phyloP scores from a whole-genome alignment of 2,113 vertebrate species.

The Todiramphus chloris region DNA sequence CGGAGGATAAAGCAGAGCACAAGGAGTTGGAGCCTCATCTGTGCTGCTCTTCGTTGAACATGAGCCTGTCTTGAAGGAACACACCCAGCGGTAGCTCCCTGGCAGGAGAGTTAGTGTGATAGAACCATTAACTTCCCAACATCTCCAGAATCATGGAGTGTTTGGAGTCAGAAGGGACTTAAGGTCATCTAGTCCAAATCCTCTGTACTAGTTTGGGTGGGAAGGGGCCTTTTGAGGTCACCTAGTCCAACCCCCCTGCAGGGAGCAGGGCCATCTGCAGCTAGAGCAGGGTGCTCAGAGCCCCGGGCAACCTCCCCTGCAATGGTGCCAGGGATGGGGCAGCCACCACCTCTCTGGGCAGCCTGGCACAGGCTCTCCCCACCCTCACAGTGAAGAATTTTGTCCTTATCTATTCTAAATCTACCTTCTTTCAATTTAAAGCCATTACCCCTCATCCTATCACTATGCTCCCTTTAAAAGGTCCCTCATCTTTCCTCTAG shows the following conservation, averaged over 20 bases:
- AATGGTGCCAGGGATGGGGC: not conserved
- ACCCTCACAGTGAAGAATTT: not conserved
- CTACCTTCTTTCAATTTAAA: not conserved
- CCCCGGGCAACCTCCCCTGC: not conserved
- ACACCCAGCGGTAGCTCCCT: rapidly evolving
- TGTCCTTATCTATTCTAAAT: not conserved
- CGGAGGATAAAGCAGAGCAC: not conserved
- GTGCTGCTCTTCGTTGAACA: not conserved
- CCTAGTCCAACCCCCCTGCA: not conserved
- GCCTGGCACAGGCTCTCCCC: not conserved
- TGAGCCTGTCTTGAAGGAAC: not conserved
- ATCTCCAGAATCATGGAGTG: not conserved
- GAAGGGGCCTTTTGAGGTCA: too few relatives aligned
- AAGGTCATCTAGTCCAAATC: not conserved
- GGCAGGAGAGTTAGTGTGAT: not conserved
- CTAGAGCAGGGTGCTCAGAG: not conserved
- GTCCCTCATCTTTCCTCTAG: not conserved
- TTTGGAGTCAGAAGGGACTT: not conserved
- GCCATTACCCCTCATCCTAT: not conserved
- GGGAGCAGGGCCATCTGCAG: not conserved
- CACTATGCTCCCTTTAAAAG: not conserved
- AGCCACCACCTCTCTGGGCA: not conserved
- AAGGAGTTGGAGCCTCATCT: not conserved
- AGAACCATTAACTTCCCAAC: not conserved
- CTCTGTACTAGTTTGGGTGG: too few relatives aligned